A percentile compares a stretch with the other conserved stretches of the same genome.
Conservation (phyloP, 2,113 vertebrate species). For the Heloderma charlesbogerti region DNA sequence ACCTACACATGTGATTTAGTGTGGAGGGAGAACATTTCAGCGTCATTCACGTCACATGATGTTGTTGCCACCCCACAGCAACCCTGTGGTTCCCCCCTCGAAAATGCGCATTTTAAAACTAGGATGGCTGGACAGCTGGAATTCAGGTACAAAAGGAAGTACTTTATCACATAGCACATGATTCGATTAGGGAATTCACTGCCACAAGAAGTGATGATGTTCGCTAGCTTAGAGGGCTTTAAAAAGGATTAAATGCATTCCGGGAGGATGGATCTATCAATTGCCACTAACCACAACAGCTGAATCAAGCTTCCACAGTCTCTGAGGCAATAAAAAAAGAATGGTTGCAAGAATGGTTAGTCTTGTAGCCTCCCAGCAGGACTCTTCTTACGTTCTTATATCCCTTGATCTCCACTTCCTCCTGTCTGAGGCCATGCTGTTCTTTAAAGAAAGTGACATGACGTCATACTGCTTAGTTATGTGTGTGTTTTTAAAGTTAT, state of each 20-base stretch:
- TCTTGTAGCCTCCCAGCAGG: background rate
- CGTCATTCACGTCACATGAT: too few relatives aligned
- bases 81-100: too few relatives aligned
- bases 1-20: too few relatives aligned
- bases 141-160: background rate
- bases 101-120: background rate
- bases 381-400: too few relatives aligned
- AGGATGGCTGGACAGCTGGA: background rate
- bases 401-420: background rate
- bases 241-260: background rate
- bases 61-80: too few relatives aligned
- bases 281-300: background rate
- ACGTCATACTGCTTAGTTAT: too few relatives aligned
- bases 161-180: background rate
- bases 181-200: background rate
- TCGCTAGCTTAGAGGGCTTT: background rate
- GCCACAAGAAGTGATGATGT: background rate
- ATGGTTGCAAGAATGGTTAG: background rate
- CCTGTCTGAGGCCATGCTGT: background rate
- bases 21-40: too few relatives aligned
- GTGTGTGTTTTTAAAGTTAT: background rate
- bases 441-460: background rate
- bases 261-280: background rate
- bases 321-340: background rate
- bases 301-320: background rate